phyloP scores from a whole-genome alignment of 2,888 invertebrate species.

The Tholera decimalis region DNA sequence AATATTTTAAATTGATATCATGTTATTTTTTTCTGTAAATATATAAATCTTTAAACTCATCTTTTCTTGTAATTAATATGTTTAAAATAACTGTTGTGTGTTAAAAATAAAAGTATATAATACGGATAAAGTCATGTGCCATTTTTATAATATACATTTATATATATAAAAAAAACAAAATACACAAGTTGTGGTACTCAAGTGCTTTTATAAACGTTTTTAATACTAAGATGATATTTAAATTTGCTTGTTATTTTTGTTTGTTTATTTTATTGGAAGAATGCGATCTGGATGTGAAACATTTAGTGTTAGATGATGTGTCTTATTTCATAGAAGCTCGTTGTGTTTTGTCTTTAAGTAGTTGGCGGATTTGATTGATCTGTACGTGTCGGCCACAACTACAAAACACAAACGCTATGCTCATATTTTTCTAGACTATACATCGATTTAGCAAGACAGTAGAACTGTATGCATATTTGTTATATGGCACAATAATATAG shows the following conservation, averaged over 20 bases:
- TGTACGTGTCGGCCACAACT: slow-evolving; percentile 50
- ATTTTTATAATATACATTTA: slow-evolving; percentile 80
- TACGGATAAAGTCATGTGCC: slow-evolving; percentile 83
- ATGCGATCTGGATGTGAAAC: slow-evolving; percentile 76
- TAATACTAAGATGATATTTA: slow-evolving; percentile 85
- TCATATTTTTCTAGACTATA: slow-evolving; percentile 62
- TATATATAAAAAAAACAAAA: slow-evolving; percentile 71
- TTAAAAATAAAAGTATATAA: slow-evolving; percentile 81
- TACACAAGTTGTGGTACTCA: slow-evolving; percentile 86
- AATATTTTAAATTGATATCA: slow-evolving; percentile 80
- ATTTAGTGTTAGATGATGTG: slow-evolving; percentile 73
- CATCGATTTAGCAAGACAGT: slow-evolving; percentile 54
- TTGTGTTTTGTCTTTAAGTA: slow-evolving; percentile 70
- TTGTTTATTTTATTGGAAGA: slow-evolving; percentile 75
- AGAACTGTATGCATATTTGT: slow-evolving; percentile 63
- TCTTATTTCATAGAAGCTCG: slow-evolving; percentile 64
- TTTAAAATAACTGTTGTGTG: slow-evolving; percentile 82
- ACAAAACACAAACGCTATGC: slow-evolving; percentile 64
- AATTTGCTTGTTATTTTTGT: slow-evolving; percentile 88
- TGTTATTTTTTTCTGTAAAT: slow-evolving; percentile 86
- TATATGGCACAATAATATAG: slow-evolving; percentile 62
- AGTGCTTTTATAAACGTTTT: slow-evolving; percentile 89
- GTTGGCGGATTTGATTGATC: slow-evolving; percentile 61
- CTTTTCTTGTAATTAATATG: slow-evolving; percentile 74
- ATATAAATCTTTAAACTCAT: slow-evolving; percentile 78